Conservation (phyloP, 2,797 vertebrate species). For the Capromys pilorides region DNA sequence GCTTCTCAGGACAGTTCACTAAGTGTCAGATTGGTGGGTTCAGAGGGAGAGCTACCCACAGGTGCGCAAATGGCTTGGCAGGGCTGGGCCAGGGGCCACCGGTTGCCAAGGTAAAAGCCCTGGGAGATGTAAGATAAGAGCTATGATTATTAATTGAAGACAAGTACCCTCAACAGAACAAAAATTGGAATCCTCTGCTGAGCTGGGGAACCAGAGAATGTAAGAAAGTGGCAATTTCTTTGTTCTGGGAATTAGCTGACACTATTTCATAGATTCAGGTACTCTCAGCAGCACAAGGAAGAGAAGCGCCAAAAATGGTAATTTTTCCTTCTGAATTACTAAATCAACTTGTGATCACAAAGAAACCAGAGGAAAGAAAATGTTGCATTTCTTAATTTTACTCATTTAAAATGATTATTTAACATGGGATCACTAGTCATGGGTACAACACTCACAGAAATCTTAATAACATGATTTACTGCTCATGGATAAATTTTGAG, state of each 20-base stretch:
- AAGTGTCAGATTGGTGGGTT: neutral
- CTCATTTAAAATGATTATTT: neutral
- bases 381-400: neutral
- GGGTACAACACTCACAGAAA: neutral
- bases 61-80: neutral
- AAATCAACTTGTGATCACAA: constrained; percentile 10
- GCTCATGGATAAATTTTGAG: neutral
- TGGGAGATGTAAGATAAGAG: neutral
- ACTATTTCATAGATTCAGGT: neutral
- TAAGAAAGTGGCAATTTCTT: neutral
- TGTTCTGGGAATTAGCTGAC: constrained; percentile 42
- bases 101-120: neutral
- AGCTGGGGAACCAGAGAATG: constrained; percentile 11
- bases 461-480: constrained; percentile 13
- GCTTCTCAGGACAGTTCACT: neutral
- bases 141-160: neutral
- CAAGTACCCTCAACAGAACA: neutral
- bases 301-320: neutral
- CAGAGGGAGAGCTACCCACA: neutral
- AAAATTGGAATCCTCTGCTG: neutral
- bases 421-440: neutral
- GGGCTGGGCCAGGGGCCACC: neutral
- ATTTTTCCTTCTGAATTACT: neutral
- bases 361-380: neutral
- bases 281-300: neutral